Conservation (phyloP, 1,140 invertebrate species). For the Drosophila azteca region DNA sequence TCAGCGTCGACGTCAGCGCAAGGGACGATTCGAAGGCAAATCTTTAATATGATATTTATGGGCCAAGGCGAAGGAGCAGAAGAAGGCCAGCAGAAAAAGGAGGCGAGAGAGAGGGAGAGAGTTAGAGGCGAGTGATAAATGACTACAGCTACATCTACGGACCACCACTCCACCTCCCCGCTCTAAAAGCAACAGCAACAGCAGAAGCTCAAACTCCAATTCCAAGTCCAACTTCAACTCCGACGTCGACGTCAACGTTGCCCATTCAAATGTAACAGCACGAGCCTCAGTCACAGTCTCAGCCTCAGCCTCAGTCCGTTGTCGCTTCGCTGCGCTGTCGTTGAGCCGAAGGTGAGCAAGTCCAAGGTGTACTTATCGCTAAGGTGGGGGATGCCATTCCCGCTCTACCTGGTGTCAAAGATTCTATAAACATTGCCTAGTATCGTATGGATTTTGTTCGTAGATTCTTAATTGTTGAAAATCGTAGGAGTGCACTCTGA, state of each 20-base stretch:
- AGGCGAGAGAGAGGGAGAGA: neutral
- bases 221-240: conserved; percentile 21
- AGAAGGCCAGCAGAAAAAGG: neutral
- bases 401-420: too few species aligned
- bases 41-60: conserved; percentile 79
- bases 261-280: conserved; percentile 81
- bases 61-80: conserved; percentile 30
- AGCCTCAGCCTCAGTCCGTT: conserved; percentile 16
- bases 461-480: too few species aligned
- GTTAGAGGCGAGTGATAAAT: conserved; percentile 68
- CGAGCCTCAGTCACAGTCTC: conserved; percentile 52
- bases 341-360: conserved; percentile 73
- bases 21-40: conserved; percentile 66
- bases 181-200: conserved; percentile 8
- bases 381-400: too few species aligned
- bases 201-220: conserved; percentile 17
- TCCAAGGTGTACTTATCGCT: too few species aligned
- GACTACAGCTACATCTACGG: conserved; percentile 38
- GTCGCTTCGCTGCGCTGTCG: conserved; percentile 27
- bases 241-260: conserved; percentile 54
- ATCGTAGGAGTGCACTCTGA: too few species aligned
- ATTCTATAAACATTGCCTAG: too few species aligned
- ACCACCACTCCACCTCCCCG: neutral
- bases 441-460: too few species aligned
- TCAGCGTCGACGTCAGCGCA: conserved; percentile 26